These are phyloP conservation scores for Hirtodrosophila duncani DNA, from an alignment of 2,888 invertebrate genomes.

Conservation along the genomic window DNA sequence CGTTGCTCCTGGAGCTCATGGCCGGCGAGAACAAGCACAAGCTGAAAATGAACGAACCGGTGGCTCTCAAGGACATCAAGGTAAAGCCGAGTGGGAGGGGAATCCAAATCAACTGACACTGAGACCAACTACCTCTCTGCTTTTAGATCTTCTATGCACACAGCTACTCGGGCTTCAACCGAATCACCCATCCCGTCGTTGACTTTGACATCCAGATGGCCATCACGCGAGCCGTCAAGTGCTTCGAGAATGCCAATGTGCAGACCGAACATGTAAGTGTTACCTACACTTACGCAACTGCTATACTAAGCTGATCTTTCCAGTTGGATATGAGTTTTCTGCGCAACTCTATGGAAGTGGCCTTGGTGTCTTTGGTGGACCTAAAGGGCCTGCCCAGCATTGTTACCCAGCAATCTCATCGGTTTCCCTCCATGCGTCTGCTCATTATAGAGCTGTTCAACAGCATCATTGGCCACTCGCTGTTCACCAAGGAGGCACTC, in stretches of 20 bases:
- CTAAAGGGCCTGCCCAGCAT: conserved; percentile 68
- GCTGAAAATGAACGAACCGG: conserved; percentile 78
- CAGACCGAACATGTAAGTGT: conserved; percentile 44
- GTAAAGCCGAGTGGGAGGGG: conserved; percentile 68
- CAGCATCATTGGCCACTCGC: conserved; percentile 64
- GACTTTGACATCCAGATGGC: conserved; percentile 64
- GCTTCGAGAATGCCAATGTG: conserved; percentile 65
- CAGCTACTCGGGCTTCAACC: conserved; percentile 55
- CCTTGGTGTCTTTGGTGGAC: conserved; percentile 45
- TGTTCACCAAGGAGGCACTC: conserved; percentile 71
- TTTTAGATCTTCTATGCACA: conserved; percentile 66
- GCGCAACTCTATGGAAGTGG: conserved; percentile 45
- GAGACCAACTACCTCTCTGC: no score
- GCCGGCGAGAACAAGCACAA: conserved; percentile 79
- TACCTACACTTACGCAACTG: background rate
- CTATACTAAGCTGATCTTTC: background rate
- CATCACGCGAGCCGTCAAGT: conserved; percentile 67
- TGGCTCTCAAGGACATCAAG: conserved; percentile 79
- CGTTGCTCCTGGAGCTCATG: conserved; percentile 83
- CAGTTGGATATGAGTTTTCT: conserved; percentile 53
- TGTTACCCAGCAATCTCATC: conserved; percentile 52
- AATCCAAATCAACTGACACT: no score
- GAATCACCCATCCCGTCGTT: conserved; percentile 51
- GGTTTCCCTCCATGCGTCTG: conserved; percentile 39
- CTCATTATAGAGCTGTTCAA: conserved; percentile 58